Evolutionary conservation across 2,888 invertebrate genomes (phyloP).

Genomic region (Pyrgus malvae): DNA sequence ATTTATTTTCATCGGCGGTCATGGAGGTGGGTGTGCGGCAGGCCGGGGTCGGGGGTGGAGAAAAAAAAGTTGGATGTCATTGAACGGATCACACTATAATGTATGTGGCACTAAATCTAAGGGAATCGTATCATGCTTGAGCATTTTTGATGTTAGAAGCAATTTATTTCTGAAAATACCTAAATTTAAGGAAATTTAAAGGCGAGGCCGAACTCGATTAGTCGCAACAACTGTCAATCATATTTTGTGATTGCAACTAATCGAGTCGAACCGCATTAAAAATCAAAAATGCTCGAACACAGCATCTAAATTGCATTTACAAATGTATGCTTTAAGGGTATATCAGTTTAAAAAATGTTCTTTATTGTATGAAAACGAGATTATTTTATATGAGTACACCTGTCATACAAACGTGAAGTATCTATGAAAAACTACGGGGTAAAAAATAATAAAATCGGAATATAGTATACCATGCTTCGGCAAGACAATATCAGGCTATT

Average conservation of each 20-base stretch:
- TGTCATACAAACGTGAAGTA: conserved; percentile 29
- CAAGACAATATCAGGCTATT: conserved; percentile 65
- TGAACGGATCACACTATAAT: conserved; percentile 75
- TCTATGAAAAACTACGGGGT: conserved; percentile 34
- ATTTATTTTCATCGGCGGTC: conserved; percentile 63
- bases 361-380: conserved; percentile 54
- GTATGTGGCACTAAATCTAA: conserved; percentile 66
- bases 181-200: too few relatives aligned
- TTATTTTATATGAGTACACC: conserved; percentile 62
- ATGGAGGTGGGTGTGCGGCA: conserved; percentile 71
- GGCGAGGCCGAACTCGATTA: not conserved
- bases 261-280: too few relatives aligned
- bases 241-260: not conserved
- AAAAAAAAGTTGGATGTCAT: conserved; percentile 79
- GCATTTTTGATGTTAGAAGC: too few relatives aligned
- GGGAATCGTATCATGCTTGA: conserved; percentile 48
- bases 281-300: conserved; percentile 56
- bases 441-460: conserved; percentile 31
- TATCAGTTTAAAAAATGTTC: conserved; percentile 38
- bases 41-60: conserved; percentile 73
- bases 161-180: too few relatives aligned
- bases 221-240: conserved; percentile 15
- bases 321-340: conserved; percentile 59
- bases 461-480: conserved; percentile 56
- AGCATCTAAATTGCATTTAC: conserved; percentile 64